Evolutionary conservation across 1,140 invertebrate genomes (phyloP), one percentile per base, ranked within the genome.

Genomic region (Megalonaias nervosa): DNA sequence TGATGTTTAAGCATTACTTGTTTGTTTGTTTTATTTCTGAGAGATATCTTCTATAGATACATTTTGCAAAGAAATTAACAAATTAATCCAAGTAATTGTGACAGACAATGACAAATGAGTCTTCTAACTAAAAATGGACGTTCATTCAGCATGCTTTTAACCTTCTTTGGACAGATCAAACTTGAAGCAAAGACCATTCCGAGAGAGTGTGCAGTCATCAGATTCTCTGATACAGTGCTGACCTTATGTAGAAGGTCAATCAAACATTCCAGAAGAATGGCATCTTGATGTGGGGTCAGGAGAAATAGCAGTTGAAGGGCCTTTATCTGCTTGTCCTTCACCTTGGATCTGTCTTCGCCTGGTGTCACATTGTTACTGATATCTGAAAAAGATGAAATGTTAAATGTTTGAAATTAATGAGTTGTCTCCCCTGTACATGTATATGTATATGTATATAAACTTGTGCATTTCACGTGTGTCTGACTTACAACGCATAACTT

Each of bases 131-230:
- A n/a, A n/a, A n/a, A n/a, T n/a, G 31, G 5, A n/a, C n/a, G n/a
- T n/a, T n/a, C n/a, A n/a, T 31, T 31, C 31, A 31, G 31, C 31
- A 31, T 31, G 31, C 5, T 2, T 31, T 31, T 59, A 90, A 94
- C 93, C 91, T 97, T 97, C 87, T 96, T 92, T 0, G 96, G 96
- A 88, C 96, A 97, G 75, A 98, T 91, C n/a, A 98, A 91, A 90
- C 97, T 96, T 1, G 96, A 96, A 6, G 97, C 96, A 87, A 98
- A 98, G 80, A 98, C 91, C 59, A 96, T 97, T 4, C 96, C 96
- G 31, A 98, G 92, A 81, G 95, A 97, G 67, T 95, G 93, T 2
- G 96, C 93, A 21, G 95, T 95, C 97, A 98, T 98, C 93, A 95
- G 95, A 87, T 97, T 98, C 16, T 92, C 92, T 19, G 92, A 90